A percentile compares a stretch with the other conserved stretches of the same genome.
Conservation (phyloP, 2,888 invertebrate genomes). For the Mantis religiosa region DNA sequence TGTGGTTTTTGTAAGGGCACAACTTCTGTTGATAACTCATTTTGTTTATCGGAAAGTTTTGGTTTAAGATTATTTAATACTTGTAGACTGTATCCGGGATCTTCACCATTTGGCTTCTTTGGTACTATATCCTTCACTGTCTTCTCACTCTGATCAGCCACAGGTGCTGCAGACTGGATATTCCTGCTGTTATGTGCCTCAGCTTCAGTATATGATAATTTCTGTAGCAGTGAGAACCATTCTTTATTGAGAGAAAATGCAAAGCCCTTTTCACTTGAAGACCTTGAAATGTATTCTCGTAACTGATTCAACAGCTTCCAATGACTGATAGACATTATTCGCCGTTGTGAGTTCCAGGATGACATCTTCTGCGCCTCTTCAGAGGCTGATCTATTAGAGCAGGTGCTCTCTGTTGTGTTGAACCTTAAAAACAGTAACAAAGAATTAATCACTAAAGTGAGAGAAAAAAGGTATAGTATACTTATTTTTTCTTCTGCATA, state of each 20-base stretch:
- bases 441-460: neutral
- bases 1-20: slow-evolving; percentile 51
- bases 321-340: slow-evolving; percentile 44
- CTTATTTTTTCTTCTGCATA: too few relatives aligned
- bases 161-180: neutral
- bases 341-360: slow-evolving; percentile 31
- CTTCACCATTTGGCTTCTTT: neutral
- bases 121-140: neutral
- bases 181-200: slow-evolving; percentile 30
- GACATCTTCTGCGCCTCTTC: neutral
- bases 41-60: slow-evolving; percentile 39
- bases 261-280: slow-evolving; percentile 45
- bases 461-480: too few relatives aligned
- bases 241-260: slow-evolving; percentile 49
- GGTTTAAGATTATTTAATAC: slow-evolving; percentile 45
- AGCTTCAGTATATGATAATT: slow-evolving; percentile 43
- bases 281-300: slow-evolving; percentile 47
- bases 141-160: slow-evolving; percentile 19
- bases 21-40: slow-evolving; percentile 38
- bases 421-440: neutral
- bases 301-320: slow-evolving; percentile 49
- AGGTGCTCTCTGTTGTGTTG: neutral
- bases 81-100: slow-evolving; percentile 40
- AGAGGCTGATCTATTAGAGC: neutral
- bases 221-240: slow-evolving; percentile 50